Percentiles rank a stretch among this genome's conserved stretches.
Evolutionary conservation across 30 jellyfish, hydroid and myxozoan genomes (phyloP).

Genomic region (Hydra vulgaris): DNA sequence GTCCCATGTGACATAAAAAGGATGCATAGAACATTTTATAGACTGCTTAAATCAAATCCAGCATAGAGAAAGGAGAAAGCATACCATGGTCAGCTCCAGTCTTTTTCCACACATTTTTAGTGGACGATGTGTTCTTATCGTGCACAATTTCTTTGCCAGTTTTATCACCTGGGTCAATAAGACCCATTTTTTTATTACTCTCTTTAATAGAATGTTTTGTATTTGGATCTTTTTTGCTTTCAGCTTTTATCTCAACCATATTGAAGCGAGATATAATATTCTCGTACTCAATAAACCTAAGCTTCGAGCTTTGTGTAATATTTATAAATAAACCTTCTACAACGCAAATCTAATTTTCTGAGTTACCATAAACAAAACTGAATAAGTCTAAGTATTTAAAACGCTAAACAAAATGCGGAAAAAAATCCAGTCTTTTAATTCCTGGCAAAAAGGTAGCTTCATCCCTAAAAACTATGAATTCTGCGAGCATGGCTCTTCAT

Average conservation of each 20-base stretch:
- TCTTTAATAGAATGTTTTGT: background rate
- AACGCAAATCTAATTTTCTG: no score
- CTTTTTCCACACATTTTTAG: background rate
- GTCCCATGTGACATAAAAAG: no score
- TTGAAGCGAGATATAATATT: no score
- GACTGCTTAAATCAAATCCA: background rate
- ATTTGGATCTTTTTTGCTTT: background rate
- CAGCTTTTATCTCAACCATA: background rate
- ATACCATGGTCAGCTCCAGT: background rate
- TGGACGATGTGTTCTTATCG: background rate
- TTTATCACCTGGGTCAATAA: background rate
- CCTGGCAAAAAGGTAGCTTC: background rate
- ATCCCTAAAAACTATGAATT: background rate
- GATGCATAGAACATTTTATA: background rate
- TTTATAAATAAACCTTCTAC: no score
- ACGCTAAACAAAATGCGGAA: background rate
- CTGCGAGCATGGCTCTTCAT: background rate
- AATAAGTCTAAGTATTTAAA: background rate
- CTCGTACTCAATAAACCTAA: background rate
- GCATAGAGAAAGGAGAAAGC: background rate
- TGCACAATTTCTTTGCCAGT: background rate
- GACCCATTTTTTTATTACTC: background rate
- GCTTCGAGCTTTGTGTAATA: background rate
- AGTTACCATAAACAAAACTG: background rate
- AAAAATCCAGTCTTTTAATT: background rate